These are phyloP conservation scores for Aepyceros melampus DNA, from an alignment of 2,113 vertebrate species.

Conservation along the genomic window DNA sequence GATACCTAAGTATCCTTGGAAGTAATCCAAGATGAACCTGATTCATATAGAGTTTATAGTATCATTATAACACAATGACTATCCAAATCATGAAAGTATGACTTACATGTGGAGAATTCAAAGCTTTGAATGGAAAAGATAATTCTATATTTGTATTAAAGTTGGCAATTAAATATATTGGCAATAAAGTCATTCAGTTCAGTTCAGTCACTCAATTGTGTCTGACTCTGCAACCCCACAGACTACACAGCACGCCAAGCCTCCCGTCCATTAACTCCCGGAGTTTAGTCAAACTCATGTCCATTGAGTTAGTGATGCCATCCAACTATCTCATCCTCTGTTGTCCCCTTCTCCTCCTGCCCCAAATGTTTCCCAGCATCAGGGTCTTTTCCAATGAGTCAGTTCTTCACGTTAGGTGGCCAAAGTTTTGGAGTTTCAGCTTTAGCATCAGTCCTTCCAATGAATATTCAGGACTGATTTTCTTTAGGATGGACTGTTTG, in stretches of 20 bases:
- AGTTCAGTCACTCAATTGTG: not conserved
- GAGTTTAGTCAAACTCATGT: not conserved
- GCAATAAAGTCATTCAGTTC: not conserved
- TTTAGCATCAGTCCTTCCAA: not conserved
- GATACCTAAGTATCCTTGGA: not conserved
- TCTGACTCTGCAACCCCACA: not conserved
- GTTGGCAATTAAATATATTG: not conserved
- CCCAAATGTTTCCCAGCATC: not conserved
- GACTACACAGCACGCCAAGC: not conserved
- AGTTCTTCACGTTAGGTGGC: not conserved
- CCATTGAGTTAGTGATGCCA: not conserved
- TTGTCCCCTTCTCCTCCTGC: not conserved
- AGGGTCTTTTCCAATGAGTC: not conserved
- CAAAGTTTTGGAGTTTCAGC: not conserved
- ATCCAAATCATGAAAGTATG: not conserved
- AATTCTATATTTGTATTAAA: constrained; percentile 28
- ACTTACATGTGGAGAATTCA: constrained; percentile 26
- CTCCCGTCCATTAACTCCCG: not conserved
- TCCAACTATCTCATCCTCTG: not conserved
- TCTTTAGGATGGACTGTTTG: not conserved
- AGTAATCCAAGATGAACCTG: not conserved
- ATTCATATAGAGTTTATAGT: not conserved
- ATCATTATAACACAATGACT: not conserved
- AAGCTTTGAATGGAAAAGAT: not conserved
- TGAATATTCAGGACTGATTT: not conserved